Evolutionary conservation across 2,888 invertebrate genomes (phyloP).

Genomic region (Drosophila heteroneura): DNA sequence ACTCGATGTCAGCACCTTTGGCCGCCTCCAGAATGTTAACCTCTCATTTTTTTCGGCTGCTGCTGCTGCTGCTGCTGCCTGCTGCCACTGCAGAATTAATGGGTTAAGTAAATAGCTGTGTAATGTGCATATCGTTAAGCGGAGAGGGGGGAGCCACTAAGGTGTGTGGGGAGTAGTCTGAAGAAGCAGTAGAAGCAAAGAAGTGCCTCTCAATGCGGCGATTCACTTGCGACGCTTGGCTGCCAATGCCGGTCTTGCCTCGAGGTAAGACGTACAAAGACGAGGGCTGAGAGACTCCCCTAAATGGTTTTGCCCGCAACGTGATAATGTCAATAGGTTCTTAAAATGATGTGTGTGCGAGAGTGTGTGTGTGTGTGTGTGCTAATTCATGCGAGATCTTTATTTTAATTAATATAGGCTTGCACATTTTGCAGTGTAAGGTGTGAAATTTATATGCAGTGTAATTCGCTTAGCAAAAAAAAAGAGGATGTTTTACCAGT

Average conservation of each 20-base stretch:
- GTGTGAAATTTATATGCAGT: neutral
- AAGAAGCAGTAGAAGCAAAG: neutral
- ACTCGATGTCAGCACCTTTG: conserved; percentile 64
- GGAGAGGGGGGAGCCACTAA: neutral
- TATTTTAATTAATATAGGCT: conserved; percentile 5
- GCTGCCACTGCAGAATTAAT: conserved; percentile 63
- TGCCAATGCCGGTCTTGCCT: conserved; percentile 32
- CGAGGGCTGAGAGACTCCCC: neutral
- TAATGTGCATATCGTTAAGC: conserved; percentile 50
- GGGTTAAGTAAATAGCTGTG: conserved; percentile 78
- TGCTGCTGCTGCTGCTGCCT: conserved; percentile 27
- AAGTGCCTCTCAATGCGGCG: conserved; percentile 17
- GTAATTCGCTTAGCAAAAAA: neutral
- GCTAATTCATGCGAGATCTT: conserved; percentile 1
- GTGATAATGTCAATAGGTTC: conserved; percentile 31
- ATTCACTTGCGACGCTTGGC: conserved; percentile 37
- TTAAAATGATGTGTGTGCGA: neutral
- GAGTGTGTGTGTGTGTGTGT: neutral
- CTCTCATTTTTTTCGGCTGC: conserved; percentile 44
- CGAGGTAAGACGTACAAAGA: neutral
- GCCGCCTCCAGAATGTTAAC: conserved; percentile 19
- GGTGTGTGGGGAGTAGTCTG: neutral
- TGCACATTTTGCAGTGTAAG: neutral
- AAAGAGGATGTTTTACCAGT: neutral
- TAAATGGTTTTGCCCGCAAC: conserved; percentile 20